Conservation (phyloP, 2,113 vertebrate species). For the Pachypanchax playfairii region DNA sequence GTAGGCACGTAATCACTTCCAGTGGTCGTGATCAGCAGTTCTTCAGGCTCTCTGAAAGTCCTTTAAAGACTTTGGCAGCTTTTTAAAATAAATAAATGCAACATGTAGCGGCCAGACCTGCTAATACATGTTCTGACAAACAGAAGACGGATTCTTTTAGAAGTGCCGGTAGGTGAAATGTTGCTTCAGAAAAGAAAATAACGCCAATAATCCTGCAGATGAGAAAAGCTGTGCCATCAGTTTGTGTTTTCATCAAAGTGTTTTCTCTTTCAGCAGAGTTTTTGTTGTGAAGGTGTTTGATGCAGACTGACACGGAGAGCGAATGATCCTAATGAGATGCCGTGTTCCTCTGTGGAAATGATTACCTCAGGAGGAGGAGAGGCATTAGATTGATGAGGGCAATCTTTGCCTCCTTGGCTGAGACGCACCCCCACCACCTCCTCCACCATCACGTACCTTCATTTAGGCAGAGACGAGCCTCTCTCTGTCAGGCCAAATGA, state of each 20-base stretch:
- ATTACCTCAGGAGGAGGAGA: constrained; percentile 65
- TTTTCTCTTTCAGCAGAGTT: constrained; percentile 20
- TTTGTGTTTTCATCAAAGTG: constrained; percentile 48
- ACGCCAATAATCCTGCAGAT: constrained; percentile 9
- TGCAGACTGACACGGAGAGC: constrained; percentile 52
- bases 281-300: constrained; percentile 53
- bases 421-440: too few relatives aligned
- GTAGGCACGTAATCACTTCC: too few relatives aligned
- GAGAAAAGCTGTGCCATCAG: constrained; percentile 22
- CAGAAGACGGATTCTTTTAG: too few relatives aligned
- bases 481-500: constrained; percentile 55
- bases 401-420: constrained; percentile 59
- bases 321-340: constrained; percentile 71
- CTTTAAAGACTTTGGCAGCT: too few relatives aligned
- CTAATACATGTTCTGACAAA: too few relatives aligned
- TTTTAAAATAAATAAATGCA: too few relatives aligned
- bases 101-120: too few relatives aligned
- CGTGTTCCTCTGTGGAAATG: constrained; percentile 62
- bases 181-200: constrained; percentile 17
- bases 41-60: too few relatives aligned
- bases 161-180: not conserved
- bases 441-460: constrained; percentile 3
- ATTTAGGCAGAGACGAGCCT: constrained; percentile 39
- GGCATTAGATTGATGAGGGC: constrained; percentile 73
- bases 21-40: too few relatives aligned